phyloP scores from a whole-genome alignment of 2,113 vertebrate species.

The Microtus oregoni region DNA sequence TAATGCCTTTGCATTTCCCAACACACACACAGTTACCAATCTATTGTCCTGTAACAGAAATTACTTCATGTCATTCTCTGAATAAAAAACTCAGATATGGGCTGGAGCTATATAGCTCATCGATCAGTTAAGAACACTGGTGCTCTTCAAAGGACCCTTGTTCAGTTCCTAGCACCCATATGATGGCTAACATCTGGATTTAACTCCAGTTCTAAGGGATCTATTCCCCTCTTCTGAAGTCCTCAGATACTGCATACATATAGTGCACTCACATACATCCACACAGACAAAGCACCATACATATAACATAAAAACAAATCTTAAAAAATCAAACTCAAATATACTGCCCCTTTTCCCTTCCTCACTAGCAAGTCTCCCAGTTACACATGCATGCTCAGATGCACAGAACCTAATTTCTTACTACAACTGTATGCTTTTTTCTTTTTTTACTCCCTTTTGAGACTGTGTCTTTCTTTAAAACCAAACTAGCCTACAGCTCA shows the following conservation, averaged over 20 bases:
- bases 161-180: background rate
- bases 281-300: background rate
- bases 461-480: background rate
- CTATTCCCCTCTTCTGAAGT: background rate
- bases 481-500: background rate
- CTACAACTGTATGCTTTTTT: background rate
- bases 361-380: background rate
- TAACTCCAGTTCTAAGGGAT: background rate
- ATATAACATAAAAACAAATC: background rate
- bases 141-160: background rate
- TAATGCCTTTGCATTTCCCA: background rate
- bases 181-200: background rate
- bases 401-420: background rate
- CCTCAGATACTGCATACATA: background rate
- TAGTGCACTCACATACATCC: background rate
- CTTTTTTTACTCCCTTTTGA: background rate
- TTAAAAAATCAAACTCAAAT: background rate
- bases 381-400: background rate
- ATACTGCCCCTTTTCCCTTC: background rate
- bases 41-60: slow-evolving; percentile 28
- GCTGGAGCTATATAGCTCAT: background rate
- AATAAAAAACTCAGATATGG: background rate
- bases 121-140: background rate
- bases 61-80: slow-evolving; percentile 37
- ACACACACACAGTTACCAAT: background rate